Percentiles rank a stretch among this genome's conserved stretches.
phyloP scores from a whole-genome alignment of 2,113 vertebrate genomes.

The Xyrauchen texanus region DNA sequence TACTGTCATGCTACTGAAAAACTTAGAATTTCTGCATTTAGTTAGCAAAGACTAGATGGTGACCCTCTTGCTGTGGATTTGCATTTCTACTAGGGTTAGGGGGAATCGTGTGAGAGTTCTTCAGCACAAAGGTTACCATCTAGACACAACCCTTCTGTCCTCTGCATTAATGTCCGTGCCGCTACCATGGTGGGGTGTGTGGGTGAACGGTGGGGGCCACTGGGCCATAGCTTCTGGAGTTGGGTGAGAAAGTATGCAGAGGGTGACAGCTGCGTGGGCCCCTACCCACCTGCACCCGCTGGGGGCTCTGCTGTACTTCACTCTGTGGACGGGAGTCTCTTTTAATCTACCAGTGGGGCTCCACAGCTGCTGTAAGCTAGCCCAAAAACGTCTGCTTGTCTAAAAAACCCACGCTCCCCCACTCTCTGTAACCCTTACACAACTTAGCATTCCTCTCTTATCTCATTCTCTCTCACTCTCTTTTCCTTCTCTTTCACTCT shows the following conservation, averaged over 20 bases:
- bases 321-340: conserved; percentile 88
- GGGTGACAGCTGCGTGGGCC: conserved; percentile 88
- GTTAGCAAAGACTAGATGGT: no score
- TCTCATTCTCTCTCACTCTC: not conserved
- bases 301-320: conserved; percentile 87
- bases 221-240: conserved; percentile 74
- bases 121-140: no score
- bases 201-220: conserved; percentile 62
- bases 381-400: conserved; percentile 74
- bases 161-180: conserved; percentile 18
- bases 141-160: not conserved
- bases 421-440: conserved; percentile 43
- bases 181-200: conserved; percentile 11
- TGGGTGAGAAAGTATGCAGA: conserved; percentile 85
- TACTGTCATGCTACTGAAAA: no score
- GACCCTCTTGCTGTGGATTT: no score
- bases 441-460: not conserved
- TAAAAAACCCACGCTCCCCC: conserved; percentile 38
- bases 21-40: no score
- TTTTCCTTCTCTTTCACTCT: not conserved
- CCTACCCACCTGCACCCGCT: conserved; percentile 82
- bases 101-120: no score
- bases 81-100: no score
- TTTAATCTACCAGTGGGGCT: conserved; percentile 91
- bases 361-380: conserved; percentile 91